These are phyloP conservation scores for Scleropages formosus DNA, from an alignment of 2,797 vertebrate genomes.

Conservation along the genomic window DNA sequence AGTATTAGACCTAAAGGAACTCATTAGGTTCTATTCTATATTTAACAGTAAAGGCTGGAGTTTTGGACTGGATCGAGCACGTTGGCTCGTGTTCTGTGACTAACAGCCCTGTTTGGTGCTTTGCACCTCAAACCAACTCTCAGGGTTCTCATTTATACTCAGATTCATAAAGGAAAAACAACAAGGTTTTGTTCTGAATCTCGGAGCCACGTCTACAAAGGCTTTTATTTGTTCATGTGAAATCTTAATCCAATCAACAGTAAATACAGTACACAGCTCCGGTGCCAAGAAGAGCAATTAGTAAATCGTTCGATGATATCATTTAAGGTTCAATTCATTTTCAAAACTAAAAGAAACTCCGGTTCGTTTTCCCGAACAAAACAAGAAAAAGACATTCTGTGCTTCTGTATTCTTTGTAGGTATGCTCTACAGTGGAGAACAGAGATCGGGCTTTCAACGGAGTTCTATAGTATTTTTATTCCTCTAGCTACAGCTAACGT, in stretches of 20 bases:
- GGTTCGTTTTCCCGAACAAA: neutral
- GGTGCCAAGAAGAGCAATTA: neutral
- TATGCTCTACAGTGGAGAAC: too few relatives aligned
- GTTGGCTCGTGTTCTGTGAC: neutral
- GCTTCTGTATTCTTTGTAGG: too few relatives aligned
- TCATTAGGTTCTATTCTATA: neutral
- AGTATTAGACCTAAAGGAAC: neutral
- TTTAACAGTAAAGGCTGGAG: neutral
- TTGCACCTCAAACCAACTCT: neutral
- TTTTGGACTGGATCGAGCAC: neutral
- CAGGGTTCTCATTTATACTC: too few relatives aligned
- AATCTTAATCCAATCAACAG: neutral
- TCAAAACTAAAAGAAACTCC: neutral
- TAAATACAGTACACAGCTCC: neutral
- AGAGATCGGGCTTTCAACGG: too few relatives aligned
- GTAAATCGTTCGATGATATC: constrained; percentile 2
- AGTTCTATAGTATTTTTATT: too few relatives aligned
- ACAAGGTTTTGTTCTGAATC: neutral
- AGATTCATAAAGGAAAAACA: neutral
- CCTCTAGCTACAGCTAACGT: too few relatives aligned
- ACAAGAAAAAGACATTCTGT: too few relatives aligned
- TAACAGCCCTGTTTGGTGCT: neutral
- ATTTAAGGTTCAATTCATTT: constrained; percentile 12
- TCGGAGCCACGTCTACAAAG: neutral
- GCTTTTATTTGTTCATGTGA: neutral